phyloP scores from a whole-genome alignment of 2,888 invertebrate genomes.

The Apodemia zela region DNA sequence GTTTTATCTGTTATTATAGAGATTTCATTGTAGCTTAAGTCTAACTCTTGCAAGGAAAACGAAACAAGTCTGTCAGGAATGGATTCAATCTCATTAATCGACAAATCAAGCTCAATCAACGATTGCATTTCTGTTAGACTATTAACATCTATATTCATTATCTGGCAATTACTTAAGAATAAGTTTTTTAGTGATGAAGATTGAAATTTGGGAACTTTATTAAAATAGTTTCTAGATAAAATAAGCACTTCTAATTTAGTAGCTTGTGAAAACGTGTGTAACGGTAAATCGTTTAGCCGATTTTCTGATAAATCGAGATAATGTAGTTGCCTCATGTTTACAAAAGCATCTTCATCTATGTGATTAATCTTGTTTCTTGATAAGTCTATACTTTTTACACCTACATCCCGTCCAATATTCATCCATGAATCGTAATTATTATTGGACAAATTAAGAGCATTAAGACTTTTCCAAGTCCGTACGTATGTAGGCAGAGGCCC shows the following conservation, averaged over 20 bases:
- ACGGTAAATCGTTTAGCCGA: constrained; percentile 79
- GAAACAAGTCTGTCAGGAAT: constrained; percentile 82
- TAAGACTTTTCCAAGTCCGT: constrained; percentile 68
- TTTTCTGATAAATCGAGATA: constrained; percentile 85
- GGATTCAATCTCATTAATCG: constrained; percentile 82
- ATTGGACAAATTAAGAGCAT: constrained; percentile 79
- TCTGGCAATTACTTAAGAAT: constrained; percentile 83
- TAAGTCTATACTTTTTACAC: constrained; percentile 81
- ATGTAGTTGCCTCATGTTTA: constrained; percentile 73
- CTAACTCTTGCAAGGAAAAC: constrained; percentile 79
- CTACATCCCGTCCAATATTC: constrained; percentile 44
- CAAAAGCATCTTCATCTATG: constrained; percentile 82
- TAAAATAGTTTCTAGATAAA: constrained; percentile 84
- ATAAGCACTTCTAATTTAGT: constrained; percentile 79
- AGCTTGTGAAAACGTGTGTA: constrained; percentile 78
- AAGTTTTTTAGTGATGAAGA: constrained; percentile 79
- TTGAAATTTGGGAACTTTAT: constrained; percentile 76
- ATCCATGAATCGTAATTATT: constrained; percentile 72
- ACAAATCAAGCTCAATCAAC: constrained; percentile 81
- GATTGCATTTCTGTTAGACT: constrained; percentile 79
- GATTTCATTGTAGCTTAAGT: constrained; percentile 82
- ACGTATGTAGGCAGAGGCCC: constrained; percentile 66
- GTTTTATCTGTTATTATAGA: constrained; percentile 80
- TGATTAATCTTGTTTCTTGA: constrained; percentile 83
- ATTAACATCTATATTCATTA: constrained; percentile 69